Evolutionary conservation across 2,888 invertebrate species (phyloP).

Genomic region (Prosapia bicincta): DNA sequence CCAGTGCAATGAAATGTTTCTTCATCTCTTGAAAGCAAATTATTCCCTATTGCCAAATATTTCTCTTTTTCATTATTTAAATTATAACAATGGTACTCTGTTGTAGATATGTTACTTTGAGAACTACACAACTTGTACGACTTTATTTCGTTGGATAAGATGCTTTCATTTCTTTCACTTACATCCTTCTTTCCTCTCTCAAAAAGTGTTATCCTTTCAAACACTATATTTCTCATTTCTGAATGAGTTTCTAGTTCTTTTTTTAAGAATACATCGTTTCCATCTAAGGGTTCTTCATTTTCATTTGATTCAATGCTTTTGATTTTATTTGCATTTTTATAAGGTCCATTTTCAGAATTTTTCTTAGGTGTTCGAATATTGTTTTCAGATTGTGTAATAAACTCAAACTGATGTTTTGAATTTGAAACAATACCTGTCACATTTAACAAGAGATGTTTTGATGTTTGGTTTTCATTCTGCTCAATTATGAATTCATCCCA

Average conservation of each 20-base stretch:
- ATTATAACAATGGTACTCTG: no score
- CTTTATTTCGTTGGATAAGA: background rate
- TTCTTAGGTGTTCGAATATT: background rate
- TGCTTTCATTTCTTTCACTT: background rate
- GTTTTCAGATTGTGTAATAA: background rate
- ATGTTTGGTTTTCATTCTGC: slow-evolving; percentile 11
- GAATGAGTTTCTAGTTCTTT: background rate
- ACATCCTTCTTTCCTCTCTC: background rate
- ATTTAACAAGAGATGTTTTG: slow-evolving; percentile 1
- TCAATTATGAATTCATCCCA: slow-evolving; percentile 29
- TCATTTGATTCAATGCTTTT: background rate
- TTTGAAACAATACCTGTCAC: background rate
- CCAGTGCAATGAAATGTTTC: no score
- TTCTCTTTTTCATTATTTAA: no score
- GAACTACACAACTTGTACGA: background rate
- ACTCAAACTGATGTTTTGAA: background rate
- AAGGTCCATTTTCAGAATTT: background rate
- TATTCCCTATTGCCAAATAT: no score
- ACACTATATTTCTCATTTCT: background rate
- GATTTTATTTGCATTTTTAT: background rate
- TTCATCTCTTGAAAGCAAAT: no score
- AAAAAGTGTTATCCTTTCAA: slow-evolving; percentile 7
- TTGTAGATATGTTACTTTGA: slow-evolving; percentile 11
- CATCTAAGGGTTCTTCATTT: background rate
- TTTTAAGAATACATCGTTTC: background rate